Conservation (phyloP, 2,113 vertebrate genomes). For the Phaethornis superciliosus region DNA sequence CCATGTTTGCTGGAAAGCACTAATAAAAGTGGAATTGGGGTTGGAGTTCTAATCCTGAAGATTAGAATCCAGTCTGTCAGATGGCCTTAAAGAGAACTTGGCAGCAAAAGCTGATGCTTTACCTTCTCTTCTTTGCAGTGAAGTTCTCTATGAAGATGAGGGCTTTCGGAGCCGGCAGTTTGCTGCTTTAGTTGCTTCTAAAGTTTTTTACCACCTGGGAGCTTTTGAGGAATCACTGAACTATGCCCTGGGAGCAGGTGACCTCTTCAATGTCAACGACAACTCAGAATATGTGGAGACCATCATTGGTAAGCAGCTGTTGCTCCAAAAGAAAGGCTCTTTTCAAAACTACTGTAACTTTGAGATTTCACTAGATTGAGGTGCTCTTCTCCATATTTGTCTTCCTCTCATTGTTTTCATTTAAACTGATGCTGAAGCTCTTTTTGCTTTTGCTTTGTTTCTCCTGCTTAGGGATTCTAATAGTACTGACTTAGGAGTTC, state of each 20-base stretch:
- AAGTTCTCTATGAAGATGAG: constrained; percentile 98
- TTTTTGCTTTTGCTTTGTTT: background rate
- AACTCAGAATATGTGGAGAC: constrained; percentile 99
- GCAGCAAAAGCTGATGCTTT: background rate
- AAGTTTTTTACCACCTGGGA: constrained; percentile 98
- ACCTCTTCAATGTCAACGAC: constrained; percentile 98
- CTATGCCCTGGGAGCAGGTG: constrained; percentile 96
- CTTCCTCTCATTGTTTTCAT: background rate
- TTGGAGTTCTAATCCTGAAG: background rate
- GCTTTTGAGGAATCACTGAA: constrained; percentile 98
- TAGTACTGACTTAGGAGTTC: background rate
- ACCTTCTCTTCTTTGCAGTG: constrained; percentile 75
- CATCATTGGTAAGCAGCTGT: constrained; percentile 88
- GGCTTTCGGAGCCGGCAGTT: constrained; percentile 94
- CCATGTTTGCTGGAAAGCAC: background rate
- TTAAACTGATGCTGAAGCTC: background rate
- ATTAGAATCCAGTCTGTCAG: background rate
- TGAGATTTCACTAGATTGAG: background rate
- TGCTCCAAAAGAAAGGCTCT: background rate
- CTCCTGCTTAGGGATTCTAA: background rate
- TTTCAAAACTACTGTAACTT: background rate
- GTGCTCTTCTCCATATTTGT: background rate
- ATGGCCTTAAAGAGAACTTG: background rate
- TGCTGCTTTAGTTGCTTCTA: constrained; percentile 96
- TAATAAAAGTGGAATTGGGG: background rate